phyloP scores from a whole-genome alignment of 2,888 invertebrate genomes.

The Acholoe squamosa region DNA sequence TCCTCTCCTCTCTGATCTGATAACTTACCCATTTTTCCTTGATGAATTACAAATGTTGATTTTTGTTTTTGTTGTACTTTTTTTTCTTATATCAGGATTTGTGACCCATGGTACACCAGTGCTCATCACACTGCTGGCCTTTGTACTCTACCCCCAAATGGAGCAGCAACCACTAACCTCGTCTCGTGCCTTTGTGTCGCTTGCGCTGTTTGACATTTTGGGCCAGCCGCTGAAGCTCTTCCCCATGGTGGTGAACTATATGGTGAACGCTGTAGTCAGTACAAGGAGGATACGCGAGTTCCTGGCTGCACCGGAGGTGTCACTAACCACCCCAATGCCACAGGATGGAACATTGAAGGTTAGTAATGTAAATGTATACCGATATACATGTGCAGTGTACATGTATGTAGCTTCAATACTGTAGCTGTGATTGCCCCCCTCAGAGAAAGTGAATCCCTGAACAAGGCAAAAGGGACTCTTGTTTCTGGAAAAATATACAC shows the following conservation, averaged over 20 bases:
- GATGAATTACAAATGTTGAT: background rate
- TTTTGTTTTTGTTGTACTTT: conserved; percentile 13
- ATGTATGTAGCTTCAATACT: too few relatives aligned
- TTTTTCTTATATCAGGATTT: conserved; percentile 86
- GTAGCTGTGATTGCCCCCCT: too few relatives aligned
- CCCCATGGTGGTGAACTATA: conserved; percentile 90
- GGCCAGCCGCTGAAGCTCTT: conserved; percentile 91
- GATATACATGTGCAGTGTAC: too few relatives aligned
- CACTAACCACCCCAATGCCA: background rate
- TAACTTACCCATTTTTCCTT: too few relatives aligned
- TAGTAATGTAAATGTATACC: too few relatives aligned
- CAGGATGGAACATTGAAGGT: background rate
- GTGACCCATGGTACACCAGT: conserved; percentile 91
- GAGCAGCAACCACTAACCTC: conserved; percentile 85
- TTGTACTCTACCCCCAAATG: conserved; percentile 66
- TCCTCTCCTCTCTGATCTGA: too few relatives aligned
- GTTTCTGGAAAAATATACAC: too few relatives aligned
- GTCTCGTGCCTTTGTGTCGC: conserved; percentile 90
- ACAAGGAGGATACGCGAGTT: conserved; percentile 89
- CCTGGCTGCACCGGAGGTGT: conserved; percentile 87
- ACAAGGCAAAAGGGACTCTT: too few relatives aligned
- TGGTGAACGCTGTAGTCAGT: conserved; percentile 86
- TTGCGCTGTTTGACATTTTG: conserved; percentile 92
- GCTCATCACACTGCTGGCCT: conserved; percentile 88
- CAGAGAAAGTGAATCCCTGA: too few relatives aligned